These are phyloP conservation scores for Cynodonichthys magdalenae DNA, from an alignment of 2,797 vertebrate genomes.

Conservation along the genomic window DNA sequence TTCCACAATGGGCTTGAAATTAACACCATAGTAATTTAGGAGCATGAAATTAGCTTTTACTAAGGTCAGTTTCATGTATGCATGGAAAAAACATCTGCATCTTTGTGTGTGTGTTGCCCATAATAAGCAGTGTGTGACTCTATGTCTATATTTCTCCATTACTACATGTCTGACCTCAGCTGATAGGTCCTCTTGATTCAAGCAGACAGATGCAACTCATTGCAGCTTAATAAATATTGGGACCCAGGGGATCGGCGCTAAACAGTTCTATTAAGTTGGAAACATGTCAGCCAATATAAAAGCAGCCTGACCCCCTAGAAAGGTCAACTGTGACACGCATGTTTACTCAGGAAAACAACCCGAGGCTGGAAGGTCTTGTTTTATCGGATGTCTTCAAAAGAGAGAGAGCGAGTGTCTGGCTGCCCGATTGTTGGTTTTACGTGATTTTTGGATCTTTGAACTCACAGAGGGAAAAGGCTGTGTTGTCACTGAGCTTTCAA, in stretches of 20 bases:
- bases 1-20: slow-evolving; percentile 11
- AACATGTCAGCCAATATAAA: slow-evolving; percentile 90
- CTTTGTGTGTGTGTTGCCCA: slow-evolving; percentile 12
- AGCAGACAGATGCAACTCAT: slow-evolving; percentile 87
- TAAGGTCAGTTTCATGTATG: slow-evolving; percentile 3
- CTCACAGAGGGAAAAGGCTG: slow-evolving; percentile 43
- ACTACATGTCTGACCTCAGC: slow-evolving; percentile 74
- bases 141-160: slow-evolving; percentile 70
- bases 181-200: slow-evolving; percentile 81
- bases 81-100: slow-evolving; percentile 30
- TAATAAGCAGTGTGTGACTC: slow-evolving; percentile 41
- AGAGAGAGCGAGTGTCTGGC: slow-evolving; percentile 52
- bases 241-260: slow-evolving; percentile 82
- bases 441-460: slow-evolving; percentile 70
- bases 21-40: slow-evolving; percentile 28
- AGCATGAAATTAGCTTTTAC: slow-evolving; percentile 25
- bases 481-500: slow-evolving; percentile 53
- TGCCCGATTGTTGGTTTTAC: slow-evolving; percentile 67
- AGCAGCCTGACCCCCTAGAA: slow-evolving; percentile 83
- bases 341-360: slow-evolving; percentile 86
- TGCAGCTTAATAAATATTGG: slow-evolving; percentile 86
- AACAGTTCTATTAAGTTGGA: slow-evolving; percentile 90
- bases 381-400: slow-evolving; percentile 80
- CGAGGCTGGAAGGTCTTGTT: slow-evolving; percentile 81
- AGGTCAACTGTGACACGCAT: slow-evolving; percentile 89